Conservation (phyloP, 2,888 invertebrate species). For the Ectemnius lituratus region DNA sequence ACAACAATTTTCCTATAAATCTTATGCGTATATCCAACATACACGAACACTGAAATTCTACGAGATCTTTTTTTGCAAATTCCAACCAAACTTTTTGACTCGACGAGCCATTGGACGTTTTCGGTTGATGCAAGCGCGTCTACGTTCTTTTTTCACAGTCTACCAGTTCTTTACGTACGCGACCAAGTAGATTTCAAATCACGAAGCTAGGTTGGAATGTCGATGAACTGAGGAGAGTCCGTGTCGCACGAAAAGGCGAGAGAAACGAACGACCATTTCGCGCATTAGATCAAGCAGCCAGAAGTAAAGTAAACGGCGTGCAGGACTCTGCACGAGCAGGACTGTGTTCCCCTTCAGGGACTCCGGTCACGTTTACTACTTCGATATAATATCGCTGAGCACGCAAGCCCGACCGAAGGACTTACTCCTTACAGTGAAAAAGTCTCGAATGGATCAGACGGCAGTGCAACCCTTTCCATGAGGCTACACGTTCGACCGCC, state of each 20-base stretch:
- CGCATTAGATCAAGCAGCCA: constrained; percentile 60
- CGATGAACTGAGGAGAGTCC: constrained; percentile 44
- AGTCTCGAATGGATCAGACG: neutral
- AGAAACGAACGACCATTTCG: constrained; percentile 65
- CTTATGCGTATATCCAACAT: neutral
- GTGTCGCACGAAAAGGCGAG: constrained; percentile 61
- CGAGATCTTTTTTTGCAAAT: too few species aligned
- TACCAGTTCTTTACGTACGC: too few species aligned
- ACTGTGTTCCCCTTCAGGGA: constrained; percentile 58
- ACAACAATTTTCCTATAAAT: constrained; percentile 4
- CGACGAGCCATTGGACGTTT: too few species aligned
- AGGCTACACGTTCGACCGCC: too few species aligned
- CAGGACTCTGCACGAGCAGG: constrained; percentile 33
- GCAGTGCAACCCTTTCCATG: neutral
- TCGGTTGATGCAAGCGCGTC: too few species aligned
- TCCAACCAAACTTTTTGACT: too few species aligned
- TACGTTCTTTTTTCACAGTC: too few species aligned
- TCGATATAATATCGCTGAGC: constrained; percentile 67
- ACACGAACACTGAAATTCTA: too few species aligned
- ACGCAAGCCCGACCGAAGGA: constrained; percentile 49
- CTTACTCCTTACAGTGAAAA: constrained; percentile 14
- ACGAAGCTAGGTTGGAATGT: constrained; percentile 39
- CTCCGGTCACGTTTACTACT: constrained; percentile 66
- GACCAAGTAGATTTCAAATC: too few species aligned
- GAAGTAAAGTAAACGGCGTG: constrained; percentile 41